Conservation (phyloP, 2,797 vertebrate species). For the Hypotaenidia okinawae region DNA sequence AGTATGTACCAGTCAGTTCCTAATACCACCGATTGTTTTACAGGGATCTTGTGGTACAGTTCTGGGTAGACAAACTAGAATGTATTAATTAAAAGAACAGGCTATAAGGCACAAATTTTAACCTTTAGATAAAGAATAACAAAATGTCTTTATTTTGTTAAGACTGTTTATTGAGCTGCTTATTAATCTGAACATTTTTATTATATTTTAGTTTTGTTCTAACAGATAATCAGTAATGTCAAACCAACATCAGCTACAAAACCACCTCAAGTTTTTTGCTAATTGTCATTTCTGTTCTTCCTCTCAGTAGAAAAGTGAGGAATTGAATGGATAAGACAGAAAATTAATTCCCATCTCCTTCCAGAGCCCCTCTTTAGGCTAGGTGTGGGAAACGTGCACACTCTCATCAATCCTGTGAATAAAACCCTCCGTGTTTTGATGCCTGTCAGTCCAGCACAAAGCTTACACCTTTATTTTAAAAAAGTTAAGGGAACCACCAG, state of each 20-base stretch:
- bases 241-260: neutral
- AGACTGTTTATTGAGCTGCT: neutral
- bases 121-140: neutral
- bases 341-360: conserved; percentile 20
- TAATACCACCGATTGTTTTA: neutral
- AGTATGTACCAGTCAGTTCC: neutral
- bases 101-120: neutral
- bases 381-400: neutral
- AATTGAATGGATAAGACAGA: conserved; percentile 2
- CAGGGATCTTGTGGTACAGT: neutral
- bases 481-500: neutral
- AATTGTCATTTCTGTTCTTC: neutral
- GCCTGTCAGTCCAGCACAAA: neutral
- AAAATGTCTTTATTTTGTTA: neutral
- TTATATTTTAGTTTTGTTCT: neutral
- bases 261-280: neutral
- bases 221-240: neutral
- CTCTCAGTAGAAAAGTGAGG: neutral
- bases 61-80: neutral
- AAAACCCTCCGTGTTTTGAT: conserved; percentile 15
- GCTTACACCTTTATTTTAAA: neutral
- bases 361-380: neutral
- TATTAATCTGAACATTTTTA: neutral
- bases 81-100: neutral
- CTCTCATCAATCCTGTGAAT: neutral